Evolutionary conservation across 2,797 vertebrate species (phyloP), one percentile per base, ranked within the genome.

Genomic region (Dendrocincla tyrannina): DNA sequence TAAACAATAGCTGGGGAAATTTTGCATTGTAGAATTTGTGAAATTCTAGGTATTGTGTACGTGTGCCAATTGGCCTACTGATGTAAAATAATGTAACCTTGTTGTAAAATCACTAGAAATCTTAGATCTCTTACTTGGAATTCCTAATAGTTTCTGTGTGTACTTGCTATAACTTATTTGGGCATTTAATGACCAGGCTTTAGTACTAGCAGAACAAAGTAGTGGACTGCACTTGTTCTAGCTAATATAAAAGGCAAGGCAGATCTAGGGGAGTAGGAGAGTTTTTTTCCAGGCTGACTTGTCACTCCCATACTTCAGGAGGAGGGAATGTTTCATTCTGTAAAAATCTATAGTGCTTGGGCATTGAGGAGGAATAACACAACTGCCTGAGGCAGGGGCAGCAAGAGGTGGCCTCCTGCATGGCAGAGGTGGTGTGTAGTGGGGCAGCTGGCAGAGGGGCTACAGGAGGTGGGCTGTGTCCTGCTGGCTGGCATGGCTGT

Each of bases 381-480:
- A n/a, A 25, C 33, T 50, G 10, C 8, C 14, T 55, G 11, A 15
- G 58, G 63, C 50, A 19, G 42, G 63, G 20, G 10, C 49, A 44
- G 28, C 16, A 16, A 44, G 55, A 46, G 33, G 13, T 50, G 58
- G 32, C 22, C 41, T 50, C 18, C 47, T 63, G 56, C 0, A 0
- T 9, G 33, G 20, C n/a, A 39, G 44, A 44, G 46, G 23, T 35
- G 52, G 42, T 59, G 50, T 0, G 2, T 25, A 7, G 58, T 0
- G 0, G 42, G n/a, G 20, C 3, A 3, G 11, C 69, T 74, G 74
- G 58, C 44, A 64, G 64, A 5, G 53, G n/a, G 14, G 7, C 39
- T 58, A 2, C 0, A 24, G 55, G 28, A 3, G 24, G 1, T 9
- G 37, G 41, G 22, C 28, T 80, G 8, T 77, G 0, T 0, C 69